phyloP scores from a whole-genome alignment of 2,113 vertebrate species.

The Sula dactylatra region DNA sequence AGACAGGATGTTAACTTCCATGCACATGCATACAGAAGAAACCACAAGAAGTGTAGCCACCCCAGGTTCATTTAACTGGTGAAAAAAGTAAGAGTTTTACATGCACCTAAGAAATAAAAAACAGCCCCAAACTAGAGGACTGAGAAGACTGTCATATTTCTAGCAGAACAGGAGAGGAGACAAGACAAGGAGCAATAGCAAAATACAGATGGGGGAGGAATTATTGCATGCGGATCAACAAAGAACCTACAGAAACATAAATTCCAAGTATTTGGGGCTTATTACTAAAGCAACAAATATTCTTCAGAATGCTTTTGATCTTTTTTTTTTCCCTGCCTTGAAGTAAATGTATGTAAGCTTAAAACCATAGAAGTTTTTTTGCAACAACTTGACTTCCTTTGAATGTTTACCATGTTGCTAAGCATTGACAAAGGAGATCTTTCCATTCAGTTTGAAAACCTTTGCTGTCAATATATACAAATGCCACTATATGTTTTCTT shows the following conservation, averaged over 20 bases:
- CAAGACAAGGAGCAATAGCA: not conserved
- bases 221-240: not conserved
- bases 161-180: not conserved
- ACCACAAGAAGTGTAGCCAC: not conserved
- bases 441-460: not conserved
- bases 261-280: constrained; percentile 28
- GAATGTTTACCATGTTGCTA: not conserved
- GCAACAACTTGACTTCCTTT: not conserved
- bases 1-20: constrained; percentile 61
- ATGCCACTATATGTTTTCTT: constrained; percentile 27
- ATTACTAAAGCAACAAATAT: constrained; percentile 29
- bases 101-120: not conserved
- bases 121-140: not conserved
- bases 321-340: not conserved
- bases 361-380: constrained; percentile 41
- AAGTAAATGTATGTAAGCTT: not conserved
- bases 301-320: constrained; percentile 61
- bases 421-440: constrained; percentile 26
- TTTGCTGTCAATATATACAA: constrained; percentile 32
- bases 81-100: not conserved
- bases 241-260: constrained; percentile 6
- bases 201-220: not conserved
- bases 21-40: not conserved
- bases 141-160: not conserved
- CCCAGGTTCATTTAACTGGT: not conserved